Conservation (phyloP, 1,140 invertebrate genomes). For the Caerostris extrusa region DNA sequence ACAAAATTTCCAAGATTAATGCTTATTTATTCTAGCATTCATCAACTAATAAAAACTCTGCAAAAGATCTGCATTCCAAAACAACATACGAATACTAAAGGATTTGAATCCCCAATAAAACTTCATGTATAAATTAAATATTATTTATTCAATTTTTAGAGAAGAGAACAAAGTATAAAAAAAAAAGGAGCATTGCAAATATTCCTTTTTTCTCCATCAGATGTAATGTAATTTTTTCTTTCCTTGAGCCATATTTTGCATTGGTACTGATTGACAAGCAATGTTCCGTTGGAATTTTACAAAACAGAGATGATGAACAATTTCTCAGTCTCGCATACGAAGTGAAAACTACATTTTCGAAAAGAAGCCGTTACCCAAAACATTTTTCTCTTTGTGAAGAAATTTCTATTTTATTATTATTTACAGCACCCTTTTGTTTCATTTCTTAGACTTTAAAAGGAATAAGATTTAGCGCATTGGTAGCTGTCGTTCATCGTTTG, state of each 20-base stretch:
- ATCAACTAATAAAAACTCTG: neutral
- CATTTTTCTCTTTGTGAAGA: slow-evolving; percentile 42
- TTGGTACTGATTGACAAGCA: slow-evolving; percentile 54
- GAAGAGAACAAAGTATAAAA: neutral
- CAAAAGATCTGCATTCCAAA: neutral
- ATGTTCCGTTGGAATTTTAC: slow-evolving; percentile 6
- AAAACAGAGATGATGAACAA: slow-evolving; percentile 57
- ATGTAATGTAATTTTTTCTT: neutral
- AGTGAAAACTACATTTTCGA: slow-evolving; percentile 52
- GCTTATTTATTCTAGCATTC: too few species aligned
- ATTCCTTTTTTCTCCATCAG: neutral
- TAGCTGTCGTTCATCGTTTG: slow-evolving; percentile 68
- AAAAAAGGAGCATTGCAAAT: neutral
- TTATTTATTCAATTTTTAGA: neutral
- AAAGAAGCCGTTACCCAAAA: slow-evolving; percentile 40
- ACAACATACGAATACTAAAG: neutral
- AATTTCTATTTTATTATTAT: slow-evolving; percentile 73
- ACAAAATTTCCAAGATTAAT: too few species aligned
- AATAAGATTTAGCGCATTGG: slow-evolving; percentile 72
- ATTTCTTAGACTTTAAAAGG: slow-evolving; percentile 57
- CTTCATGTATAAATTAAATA: neutral
- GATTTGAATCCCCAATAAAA: neutral
- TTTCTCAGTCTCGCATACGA: slow-evolving; percentile 4
- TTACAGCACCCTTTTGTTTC: slow-evolving; percentile 69
- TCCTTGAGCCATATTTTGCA: neutral